Base-by-base conservation (phyloP, 2,888 invertebrate genomes). In the Ommatoiulus sabulosus region DNA sequence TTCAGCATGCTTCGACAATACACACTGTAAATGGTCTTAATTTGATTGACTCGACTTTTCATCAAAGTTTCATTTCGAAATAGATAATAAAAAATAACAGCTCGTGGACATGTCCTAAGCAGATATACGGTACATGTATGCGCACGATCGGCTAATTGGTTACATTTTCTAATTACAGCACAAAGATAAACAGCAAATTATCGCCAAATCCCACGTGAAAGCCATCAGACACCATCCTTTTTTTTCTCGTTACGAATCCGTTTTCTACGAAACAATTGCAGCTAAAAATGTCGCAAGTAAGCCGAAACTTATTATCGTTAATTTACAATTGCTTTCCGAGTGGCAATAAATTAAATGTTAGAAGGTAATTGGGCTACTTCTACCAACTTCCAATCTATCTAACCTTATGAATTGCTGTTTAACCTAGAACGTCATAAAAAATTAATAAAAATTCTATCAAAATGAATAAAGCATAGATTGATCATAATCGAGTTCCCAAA, bases 401-500 rank as follows among this genome's bases (percentile, higher is more conserved):
- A 24, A 24, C 24, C 10, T 72, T 24, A 8, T 6, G n/a, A 72
- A 72, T 24, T 24, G 24, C 72, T n/a, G 63, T 72, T 72, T 72
- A 20, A 72, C 6, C 72, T 72, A 24, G 20, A 72, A 24, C n/a
- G n/a, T 63, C n/a, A 3, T n/a, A 6, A 63, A 72, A 72, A 63
- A 10, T 15, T 72, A 24, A 72, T 24, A 72, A 72, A 72, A 72
- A 24, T 24, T 20, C 4, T n/a, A 72, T 20, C 24, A 24, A 72
- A 24, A 24, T 24, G 3, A 7, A n/a, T 52, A 72, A n/a, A 7
- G 24, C 72, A 6, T 24, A 24, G 72, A 20, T 24, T 72, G 72
- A 24, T 24, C 72, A 72, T 72, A 63, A 63, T 63, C 63, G 63
- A 72, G 72, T 72, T 72, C 72, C 3, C 24, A 72, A 72, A 72